These are phyloP conservation scores for Orius laevigatus DNA, from an alignment of 1,140 invertebrate species.

Conservation along the genomic window DNA sequence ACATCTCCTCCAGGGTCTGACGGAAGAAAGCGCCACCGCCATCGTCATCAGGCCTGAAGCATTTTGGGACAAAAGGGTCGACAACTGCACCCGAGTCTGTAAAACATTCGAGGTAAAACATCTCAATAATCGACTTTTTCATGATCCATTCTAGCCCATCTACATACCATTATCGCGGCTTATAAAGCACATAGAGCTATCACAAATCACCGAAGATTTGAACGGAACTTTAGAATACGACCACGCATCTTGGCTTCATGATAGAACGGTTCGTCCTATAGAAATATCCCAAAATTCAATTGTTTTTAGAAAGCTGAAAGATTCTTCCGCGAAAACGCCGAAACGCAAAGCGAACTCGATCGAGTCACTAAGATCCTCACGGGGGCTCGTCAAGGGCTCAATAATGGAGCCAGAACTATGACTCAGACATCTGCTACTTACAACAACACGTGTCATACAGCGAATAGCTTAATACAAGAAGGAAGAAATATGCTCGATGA, in stretches of 20 bases:
- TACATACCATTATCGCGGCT: slow-evolving; percentile 48
- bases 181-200: slow-evolving; percentile 47
- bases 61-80: slow-evolving; percentile 57
- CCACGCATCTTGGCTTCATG: slow-evolving; percentile 67
- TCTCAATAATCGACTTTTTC: too few relatives aligned
- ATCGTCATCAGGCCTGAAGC: slow-evolving; percentile 49
- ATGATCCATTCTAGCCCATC: slow-evolving; percentile 38
- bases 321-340: slow-evolving; percentile 34
- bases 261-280: slow-evolving; percentile 63
- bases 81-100: slow-evolving; percentile 36
- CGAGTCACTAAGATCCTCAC: slow-evolving; percentile 33
- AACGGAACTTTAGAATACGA: slow-evolving; percentile 62
- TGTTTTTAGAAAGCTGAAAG: slow-evolving; percentile 40
- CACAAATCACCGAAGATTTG: slow-evolving; percentile 62
- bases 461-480: slow-evolving; percentile 27
- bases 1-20: slow-evolving; percentile 28
- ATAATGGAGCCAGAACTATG: slow-evolving; percentile 20
- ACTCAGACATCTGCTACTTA: slow-evolving; percentile 17
- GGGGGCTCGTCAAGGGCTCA: slow-evolving; percentile 18
- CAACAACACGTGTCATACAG: slow-evolving; percentile 26
- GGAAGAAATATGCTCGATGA: slow-evolving; percentile 20
- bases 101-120: not conserved
- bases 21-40: slow-evolving; percentile 31
- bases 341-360: slow-evolving; percentile 35
- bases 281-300: slow-evolving; percentile 19